Evolutionary conservation across 2,797 vertebrate genomes (phyloP).

Genomic region (Lophura swinhoii): DNA sequence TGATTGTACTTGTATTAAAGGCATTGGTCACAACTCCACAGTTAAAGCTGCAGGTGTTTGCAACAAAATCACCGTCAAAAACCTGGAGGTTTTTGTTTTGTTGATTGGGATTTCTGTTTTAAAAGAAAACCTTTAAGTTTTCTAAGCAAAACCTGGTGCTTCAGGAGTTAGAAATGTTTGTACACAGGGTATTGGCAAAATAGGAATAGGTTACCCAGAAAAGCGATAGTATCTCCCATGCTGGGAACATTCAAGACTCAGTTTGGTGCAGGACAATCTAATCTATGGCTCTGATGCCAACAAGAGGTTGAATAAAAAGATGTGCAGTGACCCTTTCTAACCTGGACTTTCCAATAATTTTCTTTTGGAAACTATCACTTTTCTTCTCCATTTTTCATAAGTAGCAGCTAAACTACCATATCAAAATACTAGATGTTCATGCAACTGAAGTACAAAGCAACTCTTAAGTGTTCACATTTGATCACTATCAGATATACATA

Average conservation of each 20-base stretch:
- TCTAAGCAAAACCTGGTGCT: neutral
- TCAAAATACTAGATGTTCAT: neutral
- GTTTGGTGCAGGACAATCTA: neutral
- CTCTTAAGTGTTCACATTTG: neutral
- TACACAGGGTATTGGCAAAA: neutral
- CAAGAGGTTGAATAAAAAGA: neutral
- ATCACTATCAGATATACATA: neutral
- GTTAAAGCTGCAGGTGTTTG: neutral
- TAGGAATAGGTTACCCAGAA: neutral
- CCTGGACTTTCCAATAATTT: too few species aligned
- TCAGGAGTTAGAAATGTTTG: neutral
- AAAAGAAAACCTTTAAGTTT: neutral
- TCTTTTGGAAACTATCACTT: neutral
- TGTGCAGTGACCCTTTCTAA: neutral
- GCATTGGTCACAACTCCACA: neutral
- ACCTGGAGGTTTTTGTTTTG: neutral
- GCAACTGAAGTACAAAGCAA: neutral
- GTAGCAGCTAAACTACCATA: neutral
- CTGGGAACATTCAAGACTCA: neutral
- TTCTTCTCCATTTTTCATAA: neutral
- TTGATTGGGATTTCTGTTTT: too few species aligned
- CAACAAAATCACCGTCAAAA: neutral
- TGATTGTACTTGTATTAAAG: neutral
- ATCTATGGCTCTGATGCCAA: neutral
- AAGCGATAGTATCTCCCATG: neutral